Evolutionary conservation across 1,140 invertebrate species (phyloP).

Genomic region (Calycopis cecrops): DNA sequence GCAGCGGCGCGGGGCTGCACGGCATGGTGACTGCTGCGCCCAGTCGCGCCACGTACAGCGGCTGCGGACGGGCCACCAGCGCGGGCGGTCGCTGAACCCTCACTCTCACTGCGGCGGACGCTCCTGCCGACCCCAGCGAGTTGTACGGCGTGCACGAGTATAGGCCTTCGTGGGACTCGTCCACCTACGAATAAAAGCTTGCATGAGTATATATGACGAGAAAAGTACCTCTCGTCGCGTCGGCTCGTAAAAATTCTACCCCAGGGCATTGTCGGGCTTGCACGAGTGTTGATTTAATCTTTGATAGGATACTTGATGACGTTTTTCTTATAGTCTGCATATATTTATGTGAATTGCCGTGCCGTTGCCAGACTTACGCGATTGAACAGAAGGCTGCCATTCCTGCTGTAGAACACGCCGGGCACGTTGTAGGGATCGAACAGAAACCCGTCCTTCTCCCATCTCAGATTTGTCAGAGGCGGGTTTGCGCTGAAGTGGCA

Average conservation of each 20-base stretch:
- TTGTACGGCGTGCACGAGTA: slow-evolving; percentile 97
- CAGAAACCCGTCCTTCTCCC: slow-evolving; percentile 95
- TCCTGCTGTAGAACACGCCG: slow-evolving; percentile 88
- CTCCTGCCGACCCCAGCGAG: slow-evolving; percentile 88
- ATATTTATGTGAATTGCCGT: background rate
- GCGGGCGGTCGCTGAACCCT: slow-evolving; percentile 90
- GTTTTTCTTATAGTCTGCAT: no score
- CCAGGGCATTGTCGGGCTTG: no score
- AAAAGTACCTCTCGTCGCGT: no score
- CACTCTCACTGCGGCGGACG: slow-evolving; percentile 90
- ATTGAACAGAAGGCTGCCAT: slow-evolving; percentile 91
- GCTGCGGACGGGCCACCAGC: slow-evolving; percentile 85
- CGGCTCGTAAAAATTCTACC: no score
- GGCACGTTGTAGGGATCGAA: slow-evolving; percentile 93
- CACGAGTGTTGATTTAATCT: no score
- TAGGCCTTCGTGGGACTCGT: slow-evolving; percentile 84
- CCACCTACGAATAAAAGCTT: slow-evolving; percentile 72
- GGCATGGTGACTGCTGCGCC: slow-evolving; percentile 88
- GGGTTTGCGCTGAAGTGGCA: slow-evolving; percentile 96
- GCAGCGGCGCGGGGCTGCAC: slow-evolving; percentile 86
- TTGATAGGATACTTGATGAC: no score
- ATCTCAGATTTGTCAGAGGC: slow-evolving; percentile 91
- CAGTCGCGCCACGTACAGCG: slow-evolving; percentile 87
- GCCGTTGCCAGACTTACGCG: slow-evolving; percentile 59
- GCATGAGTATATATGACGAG: background rate